Percentiles rank a stretch among this genome's conserved stretches.
These are phyloP conservation scores for Avahi laniger DNA, from an alignment of 2,797 vertebrate species.

Conservation along the genomic window DNA sequence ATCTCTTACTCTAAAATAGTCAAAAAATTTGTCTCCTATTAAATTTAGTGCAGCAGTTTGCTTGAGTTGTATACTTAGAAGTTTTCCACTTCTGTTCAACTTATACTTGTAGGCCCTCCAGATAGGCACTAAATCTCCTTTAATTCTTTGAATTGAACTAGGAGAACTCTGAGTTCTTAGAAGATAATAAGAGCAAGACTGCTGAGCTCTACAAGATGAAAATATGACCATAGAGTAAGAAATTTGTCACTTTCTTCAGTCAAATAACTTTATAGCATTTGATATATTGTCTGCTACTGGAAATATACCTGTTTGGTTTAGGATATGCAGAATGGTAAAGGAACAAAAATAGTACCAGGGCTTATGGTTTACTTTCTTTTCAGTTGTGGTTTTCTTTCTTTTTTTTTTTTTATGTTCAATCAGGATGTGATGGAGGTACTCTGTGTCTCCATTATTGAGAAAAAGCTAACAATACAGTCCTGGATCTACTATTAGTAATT, in stretches of 20 bases:
- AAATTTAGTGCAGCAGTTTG: not conserved
- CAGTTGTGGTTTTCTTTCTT: not conserved
- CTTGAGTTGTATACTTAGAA: not conserved
- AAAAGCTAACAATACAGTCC: not conserved
- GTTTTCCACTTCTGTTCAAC: not conserved
- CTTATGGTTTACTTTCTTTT: slow-evolving; percentile 65
- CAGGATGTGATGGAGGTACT: not conserved
- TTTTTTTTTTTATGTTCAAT: not conserved
- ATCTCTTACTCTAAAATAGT: not conserved
- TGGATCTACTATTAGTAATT: not conserved
- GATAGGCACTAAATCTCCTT: not conserved
- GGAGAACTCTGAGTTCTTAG: not conserved
- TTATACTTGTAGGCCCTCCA: not conserved
- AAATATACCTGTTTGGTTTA: slow-evolving; percentile 82
- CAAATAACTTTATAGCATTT: slow-evolving; percentile 79
- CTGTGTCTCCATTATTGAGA: not conserved
- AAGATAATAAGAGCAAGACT: not conserved
- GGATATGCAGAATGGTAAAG: slow-evolving; percentile 74
- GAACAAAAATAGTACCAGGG: slow-evolving; percentile 66
- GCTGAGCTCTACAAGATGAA: not conserved
- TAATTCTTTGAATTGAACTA: not conserved
- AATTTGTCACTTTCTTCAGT: slow-evolving; percentile 77
- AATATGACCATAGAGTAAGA: slow-evolving; percentile 44
- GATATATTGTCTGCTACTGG: slow-evolving; percentile 77
- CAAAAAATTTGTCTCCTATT: not conserved